A percentile compares a stretch with the other conserved stretches of the same genome.
phyloP scores from a whole-genome alignment of 2,797 vertebrate genomes.

The Enteromius anoplus region DNA sequence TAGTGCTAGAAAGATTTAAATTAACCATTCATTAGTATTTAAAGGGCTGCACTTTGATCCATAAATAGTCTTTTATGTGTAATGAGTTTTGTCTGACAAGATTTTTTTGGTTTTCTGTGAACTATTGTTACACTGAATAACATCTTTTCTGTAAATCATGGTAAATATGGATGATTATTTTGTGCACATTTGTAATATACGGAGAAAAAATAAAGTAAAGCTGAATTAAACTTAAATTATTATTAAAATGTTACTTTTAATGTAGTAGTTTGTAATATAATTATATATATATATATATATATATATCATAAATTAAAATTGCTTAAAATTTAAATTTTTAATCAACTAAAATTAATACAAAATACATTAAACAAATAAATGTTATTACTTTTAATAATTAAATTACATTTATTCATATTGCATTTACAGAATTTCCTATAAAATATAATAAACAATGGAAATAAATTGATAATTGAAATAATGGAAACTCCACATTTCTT shows the following conservation, averaged over 20 bases:
- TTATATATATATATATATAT: not conserved
- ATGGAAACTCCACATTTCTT: not conserved
- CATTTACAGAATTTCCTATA: not conserved
- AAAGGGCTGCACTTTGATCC: not conserved
- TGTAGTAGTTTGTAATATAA: not conserved
- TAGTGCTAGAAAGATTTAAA: not conserved
- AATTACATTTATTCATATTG: not conserved
- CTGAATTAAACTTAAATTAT: not conserved
- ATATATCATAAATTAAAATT: not conserved
- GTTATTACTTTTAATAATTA: not conserved
- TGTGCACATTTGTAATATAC: not conserved
- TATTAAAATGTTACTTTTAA: not conserved
- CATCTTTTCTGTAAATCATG: not conserved
- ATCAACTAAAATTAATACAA: not conserved
- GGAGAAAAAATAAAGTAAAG: not conserved
- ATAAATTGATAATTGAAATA: not conserved
- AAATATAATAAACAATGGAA: not conserved
- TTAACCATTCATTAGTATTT: not conserved
- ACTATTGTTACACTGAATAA: not conserved
- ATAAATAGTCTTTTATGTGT: not conserved
- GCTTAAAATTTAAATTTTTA: not conserved
- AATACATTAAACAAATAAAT: not conserved
- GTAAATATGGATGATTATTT: not conserved
- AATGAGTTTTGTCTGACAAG: not conserved
- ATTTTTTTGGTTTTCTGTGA: not conserved